These are phyloP conservation scores for Protophormia terraenovae DNA, from an alignment of 2,888 invertebrate species.

Conservation along the genomic window DNA sequence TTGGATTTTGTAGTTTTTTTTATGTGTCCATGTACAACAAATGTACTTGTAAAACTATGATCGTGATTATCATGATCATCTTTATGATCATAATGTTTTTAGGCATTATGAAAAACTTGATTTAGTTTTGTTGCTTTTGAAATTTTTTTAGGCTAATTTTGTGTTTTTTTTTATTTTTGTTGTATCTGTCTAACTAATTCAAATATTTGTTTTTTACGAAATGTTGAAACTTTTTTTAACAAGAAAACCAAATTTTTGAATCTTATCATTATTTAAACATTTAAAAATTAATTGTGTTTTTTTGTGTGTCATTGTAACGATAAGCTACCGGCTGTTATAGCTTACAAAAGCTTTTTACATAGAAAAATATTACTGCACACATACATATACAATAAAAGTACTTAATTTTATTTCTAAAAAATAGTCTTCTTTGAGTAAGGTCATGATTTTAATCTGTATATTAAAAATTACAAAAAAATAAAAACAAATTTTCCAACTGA, in stretches of 20 bases:
- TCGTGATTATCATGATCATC: conserved; percentile 9
- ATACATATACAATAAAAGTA: background rate
- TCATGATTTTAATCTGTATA: conserved; percentile 47
- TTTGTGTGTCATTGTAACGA: conserved; percentile 29
- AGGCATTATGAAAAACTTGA: background rate
- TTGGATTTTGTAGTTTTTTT: conserved; percentile 21
- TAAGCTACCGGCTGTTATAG: conserved; percentile 15
- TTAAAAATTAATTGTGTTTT: background rate
- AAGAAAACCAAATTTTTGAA: background rate
- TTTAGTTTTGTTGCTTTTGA: background rate
- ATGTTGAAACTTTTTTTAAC: conserved; percentile 34
- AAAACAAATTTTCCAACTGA: conserved; percentile 1
- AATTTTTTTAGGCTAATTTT: background rate
- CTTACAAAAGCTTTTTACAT: background rate
- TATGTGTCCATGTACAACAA: conserved; percentile 5
- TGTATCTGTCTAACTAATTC: background rate
- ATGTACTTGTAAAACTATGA: conserved; percentile 23
- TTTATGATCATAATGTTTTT: background rate
- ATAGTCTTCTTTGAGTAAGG: background rate
- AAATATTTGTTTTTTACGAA: conserved; percentile 38
- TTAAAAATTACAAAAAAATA: too few relatives aligned
- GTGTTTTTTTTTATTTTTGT: background rate
- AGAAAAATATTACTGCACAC: background rate
- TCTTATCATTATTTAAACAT: conserved; percentile 45
- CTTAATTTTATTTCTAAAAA: background rate